A percentile compares a stretch with the other conserved stretches of the same genome.
Conservation (phyloP, 2,113 vertebrate species). For the Vulpes ferrilata region DNA sequence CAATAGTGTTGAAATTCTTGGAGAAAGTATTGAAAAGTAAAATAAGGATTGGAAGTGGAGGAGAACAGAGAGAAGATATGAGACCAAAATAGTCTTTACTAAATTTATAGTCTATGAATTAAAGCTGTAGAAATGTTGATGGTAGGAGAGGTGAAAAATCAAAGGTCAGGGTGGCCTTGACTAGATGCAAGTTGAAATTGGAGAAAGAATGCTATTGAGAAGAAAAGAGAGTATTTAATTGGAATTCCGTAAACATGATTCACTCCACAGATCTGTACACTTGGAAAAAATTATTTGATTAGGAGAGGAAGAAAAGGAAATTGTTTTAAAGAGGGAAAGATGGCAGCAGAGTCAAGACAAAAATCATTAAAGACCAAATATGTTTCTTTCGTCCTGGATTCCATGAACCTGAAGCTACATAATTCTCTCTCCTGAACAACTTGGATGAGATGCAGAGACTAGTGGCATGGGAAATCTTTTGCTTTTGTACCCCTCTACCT, state of each 20-base stretch:
- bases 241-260: background rate
- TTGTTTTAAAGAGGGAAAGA: background rate
- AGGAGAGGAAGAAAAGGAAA: background rate
- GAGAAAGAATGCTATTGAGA: background rate
- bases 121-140: background rate
- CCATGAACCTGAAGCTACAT: background rate
- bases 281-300: conserved; percentile 31
- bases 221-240: background rate
- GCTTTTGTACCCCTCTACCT: background rate
- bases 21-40: background rate
- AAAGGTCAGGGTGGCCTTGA: background rate
- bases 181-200: background rate
- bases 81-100: background rate
- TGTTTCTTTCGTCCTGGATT: background rate
- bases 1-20: background rate
- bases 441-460: background rate
- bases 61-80: background rate
- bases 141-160: background rate
- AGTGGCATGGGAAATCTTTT: background rate
- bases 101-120: background rate
- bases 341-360: background rate
- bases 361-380: background rate
- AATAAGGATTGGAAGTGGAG: background rate
- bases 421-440: background rate
- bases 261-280: background rate